A percentile compares a stretch with the other conserved stretches of the same genome.
Conservation (phyloP, 64 coral and sea anemone genomes). For the Actinia tenebrosa region DNA sequence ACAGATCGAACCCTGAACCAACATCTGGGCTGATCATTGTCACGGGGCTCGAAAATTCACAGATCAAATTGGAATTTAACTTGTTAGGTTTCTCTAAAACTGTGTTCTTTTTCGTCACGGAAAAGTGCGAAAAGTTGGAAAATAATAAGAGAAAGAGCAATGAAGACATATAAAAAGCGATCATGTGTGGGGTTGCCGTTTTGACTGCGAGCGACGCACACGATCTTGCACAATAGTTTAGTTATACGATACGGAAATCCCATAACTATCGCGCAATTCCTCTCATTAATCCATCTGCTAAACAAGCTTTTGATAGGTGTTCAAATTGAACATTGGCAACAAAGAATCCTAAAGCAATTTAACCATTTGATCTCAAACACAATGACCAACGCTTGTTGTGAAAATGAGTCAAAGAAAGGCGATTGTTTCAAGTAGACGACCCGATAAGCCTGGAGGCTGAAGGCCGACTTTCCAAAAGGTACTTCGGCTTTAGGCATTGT, state of each 20-base stretch:
- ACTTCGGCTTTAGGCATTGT: neutral
- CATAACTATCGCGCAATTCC: neutral
- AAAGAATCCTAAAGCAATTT: neutral
- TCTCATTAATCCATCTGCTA: neutral
- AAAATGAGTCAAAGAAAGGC: neutral
- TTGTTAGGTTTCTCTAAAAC: too few species aligned
- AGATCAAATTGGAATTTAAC: too few species aligned
- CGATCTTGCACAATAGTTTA: too few species aligned
- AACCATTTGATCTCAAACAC: neutral
- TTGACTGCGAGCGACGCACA: too few species aligned
- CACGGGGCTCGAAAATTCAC: too few species aligned
- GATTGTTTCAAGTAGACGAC: neutral
- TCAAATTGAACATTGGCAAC: neutral
- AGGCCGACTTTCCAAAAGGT: neutral
- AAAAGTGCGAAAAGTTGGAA: too few species aligned
- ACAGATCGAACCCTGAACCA: too few species aligned
- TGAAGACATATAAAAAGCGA: too few species aligned
- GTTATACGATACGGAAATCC: neutral
- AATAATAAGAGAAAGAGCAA: too few species aligned
- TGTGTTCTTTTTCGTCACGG: too few species aligned
- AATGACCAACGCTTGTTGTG: neutral
- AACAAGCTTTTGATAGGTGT: neutral
- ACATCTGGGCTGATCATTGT: too few species aligned
- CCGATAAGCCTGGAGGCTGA: neutral
- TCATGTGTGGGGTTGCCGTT: too few species aligned